Base-by-base conservation (phyloP, 2,113 vertebrate species). In the Cyanistes caeruleus region DNA sequence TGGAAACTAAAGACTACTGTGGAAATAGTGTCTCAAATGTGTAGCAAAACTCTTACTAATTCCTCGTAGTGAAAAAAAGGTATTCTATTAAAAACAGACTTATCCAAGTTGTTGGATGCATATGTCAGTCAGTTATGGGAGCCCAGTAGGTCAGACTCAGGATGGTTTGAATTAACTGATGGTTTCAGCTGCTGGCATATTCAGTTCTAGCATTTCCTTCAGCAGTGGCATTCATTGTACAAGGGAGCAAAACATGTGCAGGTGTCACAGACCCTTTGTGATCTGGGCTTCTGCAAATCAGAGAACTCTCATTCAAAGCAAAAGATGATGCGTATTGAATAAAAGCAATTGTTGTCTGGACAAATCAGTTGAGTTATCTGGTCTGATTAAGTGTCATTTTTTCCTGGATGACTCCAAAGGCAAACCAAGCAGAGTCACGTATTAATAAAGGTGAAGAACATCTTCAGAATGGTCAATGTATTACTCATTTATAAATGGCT, bases 361-460 rank as follows among this genome's bases (percentile, higher is more conserved):
- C 6, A 65, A 77, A 58, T 24, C 22, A 25, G 4, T 41, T 83
- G 37, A 64, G 8, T 33, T 74, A 58, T 24, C 16, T 28, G 41
- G 1, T 74, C n/a, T 87, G 24, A 49, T 62, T 73, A 51, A 35
- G 7, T 28, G 35, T 48, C 0, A 7, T 13, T 90, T 90, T 81
- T 56, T 51, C 63, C 53, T 86, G 14, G 8, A 30, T 81, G 27
- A 65, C 56, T 78, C 28, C 31, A 86, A 80, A 68, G 28, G 10
- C 11, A 28, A 28, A 65, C 14, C 24, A 27, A 24, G 49, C 5
- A 51, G 37, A 30, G 16, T 13, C 1, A 1, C 2, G 0, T 30
- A 27, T 35, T 69, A 60, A 25, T 46, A 55, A 75, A 67, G 43
- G 33, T 25, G 55, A 51, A 65, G 14, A 49, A 39, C 14, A 44